Percentiles rank a stretch among this genome's conserved stretches.
Conservation (phyloP, 2,113 vertebrate species). For the Sebastes fasciatus region DNA sequence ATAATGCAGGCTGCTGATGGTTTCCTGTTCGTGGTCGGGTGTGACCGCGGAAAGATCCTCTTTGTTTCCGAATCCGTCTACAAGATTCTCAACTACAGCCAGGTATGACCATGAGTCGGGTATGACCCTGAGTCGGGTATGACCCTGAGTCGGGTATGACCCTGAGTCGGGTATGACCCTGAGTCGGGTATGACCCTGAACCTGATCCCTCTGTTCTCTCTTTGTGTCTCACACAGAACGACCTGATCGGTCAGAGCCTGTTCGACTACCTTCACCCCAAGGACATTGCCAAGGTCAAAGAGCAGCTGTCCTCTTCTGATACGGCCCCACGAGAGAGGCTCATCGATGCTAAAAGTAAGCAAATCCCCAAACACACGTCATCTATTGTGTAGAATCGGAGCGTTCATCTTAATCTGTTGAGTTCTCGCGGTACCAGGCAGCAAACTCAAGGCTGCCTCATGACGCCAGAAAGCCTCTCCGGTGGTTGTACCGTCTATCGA, state of each 20-base stretch:
- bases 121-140: too few species aligned
- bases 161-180: too few species aligned
- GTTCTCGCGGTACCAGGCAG: neutral
- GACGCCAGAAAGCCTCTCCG: too few species aligned
- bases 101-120: conserved; percentile 81
- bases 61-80: conserved; percentile 99
- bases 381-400: neutral
- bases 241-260: conserved; percentile 98
- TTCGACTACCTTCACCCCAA: conserved; percentile 99
- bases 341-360: conserved; percentile 97
- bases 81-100: conserved; percentile 99
- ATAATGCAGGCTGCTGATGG: conserved; percentile 93
- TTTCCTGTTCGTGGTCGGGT: conserved; percentile 98
- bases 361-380: neutral
- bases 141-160: too few species aligned
- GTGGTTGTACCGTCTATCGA: too few species aligned
- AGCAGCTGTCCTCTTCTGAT: conserved; percentile 98
- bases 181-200: too few species aligned
- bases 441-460: neutral
- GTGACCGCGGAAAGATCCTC: conserved; percentile 98
- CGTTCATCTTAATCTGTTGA: neutral
- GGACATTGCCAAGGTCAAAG: conserved; percentile 99
- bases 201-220: neutral
- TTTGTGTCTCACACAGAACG: conserved; percentile 83
- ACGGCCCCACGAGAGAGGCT: conserved; percentile 95